These are phyloP conservation scores for Heteromyza rotundicornis DNA, from an alignment of 2,888 invertebrate genomes.

Conservation along the genomic window DNA sequence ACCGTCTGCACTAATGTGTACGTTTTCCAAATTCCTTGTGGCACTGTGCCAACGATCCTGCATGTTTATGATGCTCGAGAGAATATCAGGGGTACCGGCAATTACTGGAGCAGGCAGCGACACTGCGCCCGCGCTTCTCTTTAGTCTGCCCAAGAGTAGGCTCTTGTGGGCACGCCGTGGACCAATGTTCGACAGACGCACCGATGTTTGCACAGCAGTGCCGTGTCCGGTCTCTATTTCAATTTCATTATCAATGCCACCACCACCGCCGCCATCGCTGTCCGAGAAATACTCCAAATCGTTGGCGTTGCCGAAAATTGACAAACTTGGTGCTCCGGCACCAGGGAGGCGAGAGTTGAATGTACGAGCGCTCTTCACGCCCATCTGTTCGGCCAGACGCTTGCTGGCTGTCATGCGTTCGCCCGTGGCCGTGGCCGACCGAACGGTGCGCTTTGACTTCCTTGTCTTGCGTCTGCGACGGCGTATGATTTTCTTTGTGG, in stretches of 20 bases:
- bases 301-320: constrained; percentile 72
- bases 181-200: constrained; percentile 51
- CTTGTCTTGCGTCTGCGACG: constrained; percentile 51
- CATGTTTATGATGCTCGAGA: constrained; percentile 73
- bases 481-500: constrained; percentile 64
- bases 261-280: constrained; percentile 63
- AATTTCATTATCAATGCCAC: constrained; percentile 57
- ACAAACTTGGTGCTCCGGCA: constrained; percentile 61
- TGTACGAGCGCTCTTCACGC: constrained; percentile 46
- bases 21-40: constrained; percentile 66
- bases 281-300: constrained; percentile 74
- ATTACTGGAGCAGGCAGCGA: constrained; percentile 13
- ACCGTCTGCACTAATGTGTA: constrained; percentile 65
- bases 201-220: constrained; percentile 58
- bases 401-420: constrained; percentile 46
- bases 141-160: constrained; percentile 44
- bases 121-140: constrained; percentile 13
- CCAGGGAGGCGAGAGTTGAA: constrained; percentile 38
- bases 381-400: constrained; percentile 53
- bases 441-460: background rate
- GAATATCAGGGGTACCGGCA: constrained; percentile 67
- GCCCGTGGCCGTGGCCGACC: background rate
- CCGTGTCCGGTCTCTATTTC: constrained; percentile 59
- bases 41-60: constrained; percentile 76
- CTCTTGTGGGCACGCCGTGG: constrained; percentile 48